A percentile compares a stretch with the other conserved stretches of the same genome.
Conservation (phyloP, 2,888 invertebrate species). For the Drosophila meridionalis region DNA sequence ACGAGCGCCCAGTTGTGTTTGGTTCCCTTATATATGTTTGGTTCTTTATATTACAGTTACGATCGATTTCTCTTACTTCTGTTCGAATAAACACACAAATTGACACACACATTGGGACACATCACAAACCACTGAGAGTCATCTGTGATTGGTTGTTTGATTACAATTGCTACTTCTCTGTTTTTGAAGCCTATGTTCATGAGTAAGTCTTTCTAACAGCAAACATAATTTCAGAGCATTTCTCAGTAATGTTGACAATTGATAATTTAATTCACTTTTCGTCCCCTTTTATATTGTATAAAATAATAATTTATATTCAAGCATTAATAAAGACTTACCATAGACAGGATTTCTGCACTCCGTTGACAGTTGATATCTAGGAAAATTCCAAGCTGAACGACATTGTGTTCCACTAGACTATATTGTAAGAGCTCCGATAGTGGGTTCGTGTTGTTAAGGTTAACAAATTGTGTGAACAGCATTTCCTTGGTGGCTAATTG, state of each 20-base stretch:
- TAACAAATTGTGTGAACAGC: slow-evolving; percentile 51
- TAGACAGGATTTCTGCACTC: slow-evolving; percentile 60
- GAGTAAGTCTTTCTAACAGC: too few species aligned
- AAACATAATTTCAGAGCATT: too few species aligned
- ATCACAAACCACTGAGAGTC: too few species aligned
- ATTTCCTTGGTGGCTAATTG: slow-evolving; percentile 23
- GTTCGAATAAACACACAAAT: background rate
- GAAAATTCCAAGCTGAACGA: slow-evolving; percentile 66
- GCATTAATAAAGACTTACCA: slow-evolving; percentile 36
- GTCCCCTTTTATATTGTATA: background rate
- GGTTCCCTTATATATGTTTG: background rate
- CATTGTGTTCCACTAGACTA: slow-evolving; percentile 47
- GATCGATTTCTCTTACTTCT: background rate
- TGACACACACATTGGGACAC: too few species aligned
- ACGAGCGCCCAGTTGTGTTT: too few species aligned
- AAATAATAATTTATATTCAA: background rate
- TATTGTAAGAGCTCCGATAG: slow-evolving; percentile 29
- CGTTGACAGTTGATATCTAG: slow-evolving; percentile 75
- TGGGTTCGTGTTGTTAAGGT: slow-evolving; percentile 25
- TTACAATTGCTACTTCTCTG: background rate
- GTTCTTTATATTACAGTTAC: too few species aligned
- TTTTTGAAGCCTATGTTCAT: background rate
- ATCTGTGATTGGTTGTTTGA: background rate
- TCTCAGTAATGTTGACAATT: too few species aligned
- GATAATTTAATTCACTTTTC: background rate